Base-by-base conservation (phyloP, 2,113 vertebrate genomes). In the Siniperca knerii region DNA sequence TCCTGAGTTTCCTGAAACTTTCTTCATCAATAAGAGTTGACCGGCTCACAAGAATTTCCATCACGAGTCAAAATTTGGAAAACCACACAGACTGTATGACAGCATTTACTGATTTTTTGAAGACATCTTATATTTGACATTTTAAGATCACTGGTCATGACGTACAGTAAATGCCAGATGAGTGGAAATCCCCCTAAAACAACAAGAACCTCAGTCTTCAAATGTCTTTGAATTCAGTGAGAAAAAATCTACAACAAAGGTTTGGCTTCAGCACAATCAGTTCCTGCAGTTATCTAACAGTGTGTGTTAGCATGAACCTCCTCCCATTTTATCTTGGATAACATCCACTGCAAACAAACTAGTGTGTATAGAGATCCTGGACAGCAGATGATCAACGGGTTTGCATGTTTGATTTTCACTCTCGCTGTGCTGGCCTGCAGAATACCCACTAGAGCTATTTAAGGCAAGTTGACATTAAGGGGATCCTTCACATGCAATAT, bases 341-440 rank as follows among this genome's bases (percentile, higher is more conserved):
- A 23, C 62, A 25, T 48, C 81, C 90, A 84, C 33, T 44, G 65
- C 73, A 92, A 86, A 87, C 83, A 86, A 73, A 25, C 25, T 10
- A 13, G 50, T 68, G 71, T 85, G 35, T 42, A 40, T 75, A 44
- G 46, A 64, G 75, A 74, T 68, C 81, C 71, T 65, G 33, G 9
- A 79, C 21, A 37, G 55, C n/a, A 64, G 4, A 42, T 18, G 60
- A 78, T 67, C 23, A 42, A 35, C 61, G 10, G 37, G 37, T 50
- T 40, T 75, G 23, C 20, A 29, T 79, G 86, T 77, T 73, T 75
- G 69, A 73, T 33, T 75, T 81, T 58, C 46, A 54, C 46, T 81
- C 25, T 52, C 3, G 58, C 62, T 42, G 29, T 50, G 4, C 50
- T 46, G 81, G 48, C 35, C 15, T 52, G 50, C 35, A 77, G 11